phyloP scores from a whole-genome alignment of 2,113 vertebrate genomes.

The Cynoglossus semilaevis region DNA sequence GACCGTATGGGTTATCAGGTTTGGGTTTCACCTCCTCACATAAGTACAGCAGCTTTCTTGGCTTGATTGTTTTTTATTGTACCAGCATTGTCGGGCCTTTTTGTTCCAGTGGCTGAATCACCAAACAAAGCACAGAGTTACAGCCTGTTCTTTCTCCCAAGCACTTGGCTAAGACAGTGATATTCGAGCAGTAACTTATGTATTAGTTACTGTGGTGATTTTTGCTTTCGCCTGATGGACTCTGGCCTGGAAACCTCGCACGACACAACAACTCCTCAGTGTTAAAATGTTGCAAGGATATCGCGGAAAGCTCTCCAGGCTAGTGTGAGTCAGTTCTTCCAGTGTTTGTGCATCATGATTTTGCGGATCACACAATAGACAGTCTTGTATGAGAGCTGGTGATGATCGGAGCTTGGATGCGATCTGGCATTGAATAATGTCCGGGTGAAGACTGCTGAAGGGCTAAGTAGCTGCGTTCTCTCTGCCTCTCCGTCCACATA shows the following conservation, averaged over 20 bases:
- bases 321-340: slow-evolving; percentile 61
- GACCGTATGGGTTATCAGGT: slow-evolving; percentile 8
- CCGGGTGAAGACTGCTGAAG: slow-evolving; percentile 46
- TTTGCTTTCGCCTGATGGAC: slow-evolving; percentile 26
- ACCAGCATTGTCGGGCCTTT: slow-evolving; percentile 6
- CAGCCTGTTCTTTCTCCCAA: slow-evolving; percentile 20
- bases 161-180: slow-evolving; percentile 23
- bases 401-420: slow-evolving; percentile 61
- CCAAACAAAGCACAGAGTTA: slow-evolving; percentile 1
- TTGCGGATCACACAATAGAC: slow-evolving; percentile 46
- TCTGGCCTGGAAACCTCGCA: slow-evolving; percentile 33
- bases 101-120: background rate
- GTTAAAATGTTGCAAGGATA: slow-evolving; percentile 44
- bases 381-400: slow-evolving; percentile 46
- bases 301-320: slow-evolving; percentile 47
- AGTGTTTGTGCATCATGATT: slow-evolving; percentile 36
- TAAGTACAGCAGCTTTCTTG: slow-evolving; percentile 17
- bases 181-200: slow-evolving; percentile 23
- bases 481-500: slow-evolving; percentile 59
- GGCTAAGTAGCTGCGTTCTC: slow-evolving; percentile 59
- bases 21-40: slow-evolving; percentile 28
- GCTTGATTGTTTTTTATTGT: slow-evolving; percentile 18
- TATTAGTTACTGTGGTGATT: slow-evolving; percentile 45
- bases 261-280: slow-evolving; percentile 27
- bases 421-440: slow-evolving; percentile 55